Percentiles rank a stretch among this genome's conserved stretches.
These are phyloP conservation scores for Trematocara zebra DNA, from an alignment of 2,113 vertebrate species.

Conservation along the genomic window DNA sequence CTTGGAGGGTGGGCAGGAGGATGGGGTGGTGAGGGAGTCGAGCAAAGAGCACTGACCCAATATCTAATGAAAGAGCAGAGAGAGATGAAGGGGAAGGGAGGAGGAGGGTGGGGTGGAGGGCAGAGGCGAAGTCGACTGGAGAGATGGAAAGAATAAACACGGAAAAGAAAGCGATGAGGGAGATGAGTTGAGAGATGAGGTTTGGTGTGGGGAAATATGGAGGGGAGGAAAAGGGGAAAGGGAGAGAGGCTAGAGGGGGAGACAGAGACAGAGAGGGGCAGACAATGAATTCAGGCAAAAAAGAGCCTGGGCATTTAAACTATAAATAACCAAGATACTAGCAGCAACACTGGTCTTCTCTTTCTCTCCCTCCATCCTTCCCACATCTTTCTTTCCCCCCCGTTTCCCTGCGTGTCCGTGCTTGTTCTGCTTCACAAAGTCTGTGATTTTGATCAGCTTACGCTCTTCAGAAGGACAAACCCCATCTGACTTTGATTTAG, in stretches of 20 bases:
- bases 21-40: neutral
- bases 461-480: neutral
- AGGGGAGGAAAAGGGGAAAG: neutral
- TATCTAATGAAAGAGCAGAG: slow-evolving; percentile 41
- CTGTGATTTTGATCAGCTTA: neutral
- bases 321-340: slow-evolving; percentile 56
- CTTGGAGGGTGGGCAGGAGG: neutral
- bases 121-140: neutral
- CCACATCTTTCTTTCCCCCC: neutral
- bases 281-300: slow-evolving; percentile 57
- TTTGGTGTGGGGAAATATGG: neutral
- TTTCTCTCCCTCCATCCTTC: neutral
- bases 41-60: slow-evolving; percentile 42
- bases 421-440: neutral
- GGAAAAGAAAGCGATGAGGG: neutral
- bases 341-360: slow-evolving; percentile 33
- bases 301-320: slow-evolving; percentile 46
- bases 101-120: neutral
- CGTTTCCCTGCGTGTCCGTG: neutral
- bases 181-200: neutral
- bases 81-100: neutral
- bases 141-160: neutral
- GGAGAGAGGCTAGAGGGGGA: slow-evolving; percentile 4
- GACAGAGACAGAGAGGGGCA: slow-evolving; percentile 32
- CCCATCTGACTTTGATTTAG: neutral